These are phyloP conservation scores for Trichechus manatus DNA, from an alignment of 2,113 vertebrate genomes.

Conservation along the genomic window DNA sequence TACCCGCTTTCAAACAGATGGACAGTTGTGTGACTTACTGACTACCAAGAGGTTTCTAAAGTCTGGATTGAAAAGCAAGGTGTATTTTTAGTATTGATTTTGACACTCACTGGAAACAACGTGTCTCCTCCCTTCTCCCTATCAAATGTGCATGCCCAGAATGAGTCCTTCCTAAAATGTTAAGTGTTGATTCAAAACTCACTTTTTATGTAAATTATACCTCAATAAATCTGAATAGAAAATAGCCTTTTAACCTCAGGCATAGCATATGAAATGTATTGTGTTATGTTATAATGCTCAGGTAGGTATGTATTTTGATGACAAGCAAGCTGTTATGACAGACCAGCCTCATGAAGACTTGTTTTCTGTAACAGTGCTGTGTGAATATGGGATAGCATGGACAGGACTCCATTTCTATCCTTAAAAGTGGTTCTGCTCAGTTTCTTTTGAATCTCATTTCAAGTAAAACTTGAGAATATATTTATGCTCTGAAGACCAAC, in stretches of 20 bases:
- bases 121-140: background rate
- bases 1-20: conserved; percentile 24
- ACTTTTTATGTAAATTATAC: conserved; percentile 32
- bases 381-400: background rate
- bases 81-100: conserved; percentile 55
- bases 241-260: conserved; percentile 17
- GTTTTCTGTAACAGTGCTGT: background rate
- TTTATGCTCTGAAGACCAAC: background rate
- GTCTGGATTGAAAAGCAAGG: conserved; percentile 47
- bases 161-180: conserved; percentile 51
- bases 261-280: background rate
- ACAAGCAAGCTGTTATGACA: background rate
- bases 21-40: conserved; percentile 29
- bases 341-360: background rate
- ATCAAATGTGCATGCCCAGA: background rate
- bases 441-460: conserved; percentile 32
- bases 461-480: conserved; percentile 49
- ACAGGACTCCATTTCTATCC: background rate
- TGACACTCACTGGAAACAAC: background rate
- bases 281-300: background rate
- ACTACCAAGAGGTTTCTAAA: conserved; percentile 43
- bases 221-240: background rate
- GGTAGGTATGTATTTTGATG: conserved; percentile 9
- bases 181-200: conserved; percentile 41
- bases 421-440: conserved; percentile 21